Base-by-base conservation (phyloP, 2,888 invertebrate genomes). In the Junonia oenone region DNA sequence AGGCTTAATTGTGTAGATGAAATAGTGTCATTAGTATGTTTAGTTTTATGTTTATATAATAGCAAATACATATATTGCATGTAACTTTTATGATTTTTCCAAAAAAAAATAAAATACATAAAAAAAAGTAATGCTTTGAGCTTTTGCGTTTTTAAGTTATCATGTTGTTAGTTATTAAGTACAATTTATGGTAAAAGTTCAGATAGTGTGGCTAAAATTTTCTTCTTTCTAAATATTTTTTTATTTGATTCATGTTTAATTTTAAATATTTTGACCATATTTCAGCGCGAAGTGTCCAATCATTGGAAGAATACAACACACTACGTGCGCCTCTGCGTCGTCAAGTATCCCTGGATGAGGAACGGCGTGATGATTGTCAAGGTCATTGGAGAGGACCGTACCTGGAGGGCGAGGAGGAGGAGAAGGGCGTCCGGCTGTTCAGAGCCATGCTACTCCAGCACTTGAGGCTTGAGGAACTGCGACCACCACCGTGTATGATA, bases 341-440 rank as follows among this genome's bases (percentile, higher is more conserved):
- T 0, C 91, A 91, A 61, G 83, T 91, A 0, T 91, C 91, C 1
- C 59, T 91, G 17, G 91, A 91, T 19, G 91, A 91, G 59, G 91
- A 91, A 60, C 69, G 91, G 0, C 76, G 84, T 0, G 90, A 90
- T 53, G 90, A 89, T 67, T 91, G 86, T 60, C 91, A 82, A 54
- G 91, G 90, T 0, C 91, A 91, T 63, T 91, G 90, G 83, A 67
- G 79, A 45, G 83, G 85, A 0, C 73, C 78, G 0, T 80, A 81
- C 15, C 71, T 86, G 4, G 83, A 81, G 48, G 91, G 85, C 0
- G 88, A 89, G 26, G 90, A 89, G 51, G 87, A 87, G 19, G 87
- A 91, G 71, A 73, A 81, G 62, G 84, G 91, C 26, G 84, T 91
- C 63, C 62, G 91, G 66, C 72, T 92, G 73, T 83, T 92, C 81